A percentile compares a stretch with the other conserved stretches of the same genome.
phyloP scores from a whole-genome alignment of 1,140 invertebrate genomes.

The Bradysia coprophila region DNA sequence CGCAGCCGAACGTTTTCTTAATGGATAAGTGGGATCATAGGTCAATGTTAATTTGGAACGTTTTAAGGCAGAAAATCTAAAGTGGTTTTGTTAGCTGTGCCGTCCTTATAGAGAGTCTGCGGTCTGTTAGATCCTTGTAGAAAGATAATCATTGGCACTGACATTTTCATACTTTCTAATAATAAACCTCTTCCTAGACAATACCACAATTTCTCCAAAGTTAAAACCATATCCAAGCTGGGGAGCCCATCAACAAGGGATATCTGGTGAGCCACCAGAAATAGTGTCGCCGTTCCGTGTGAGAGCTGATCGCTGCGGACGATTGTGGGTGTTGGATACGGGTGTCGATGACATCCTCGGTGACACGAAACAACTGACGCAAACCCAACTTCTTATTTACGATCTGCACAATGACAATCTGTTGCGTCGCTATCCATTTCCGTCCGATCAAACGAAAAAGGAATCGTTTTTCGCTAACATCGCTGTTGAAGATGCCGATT shows the following conservation, averaged over 20 bases:
- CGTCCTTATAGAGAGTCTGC: too few species aligned
- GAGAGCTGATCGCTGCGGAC: conserved; percentile 47
- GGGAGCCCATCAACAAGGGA: conserved; percentile 36
- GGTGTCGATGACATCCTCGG: conserved; percentile 42
- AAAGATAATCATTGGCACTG: too few species aligned
- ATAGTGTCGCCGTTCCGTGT: conserved; percentile 56
- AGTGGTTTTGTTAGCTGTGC: too few species aligned
- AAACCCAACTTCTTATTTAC: conserved; percentile 46
- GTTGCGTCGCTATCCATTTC: conserved; percentile 38
- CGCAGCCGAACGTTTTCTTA: too few species aligned
- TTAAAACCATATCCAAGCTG: conserved; percentile 55
- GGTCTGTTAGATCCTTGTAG: too few species aligned
- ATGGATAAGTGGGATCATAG: too few species aligned
- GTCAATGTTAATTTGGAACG: too few species aligned
- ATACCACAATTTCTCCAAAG: conserved; percentile 37
- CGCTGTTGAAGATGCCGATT: conserved; percentile 47
- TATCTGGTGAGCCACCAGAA: conserved; percentile 31
- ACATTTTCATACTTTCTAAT: conserved; percentile 6
- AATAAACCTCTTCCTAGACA: conserved; percentile 35
- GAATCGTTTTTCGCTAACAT: conserved; percentile 58
- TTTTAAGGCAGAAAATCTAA: too few species aligned
- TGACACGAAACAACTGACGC: conserved; percentile 23
- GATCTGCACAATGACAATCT: conserved; percentile 51
- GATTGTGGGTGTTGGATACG: conserved; percentile 59
- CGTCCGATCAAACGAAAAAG: conserved; percentile 37